Evolutionary conservation across 2,888 invertebrate species (phyloP).

Genomic region (Drosophila histrio): DNA sequence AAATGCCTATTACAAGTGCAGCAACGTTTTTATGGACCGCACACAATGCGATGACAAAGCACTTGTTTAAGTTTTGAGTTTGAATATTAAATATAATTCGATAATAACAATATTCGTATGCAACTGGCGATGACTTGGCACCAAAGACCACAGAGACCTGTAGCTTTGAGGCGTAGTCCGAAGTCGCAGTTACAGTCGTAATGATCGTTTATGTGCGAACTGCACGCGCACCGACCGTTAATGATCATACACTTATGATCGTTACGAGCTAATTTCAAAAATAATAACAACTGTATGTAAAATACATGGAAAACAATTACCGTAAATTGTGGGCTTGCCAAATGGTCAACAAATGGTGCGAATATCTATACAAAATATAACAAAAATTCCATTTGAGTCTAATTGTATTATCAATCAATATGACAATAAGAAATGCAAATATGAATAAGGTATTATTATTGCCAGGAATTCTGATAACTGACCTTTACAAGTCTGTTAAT

Average conservation of each 20-base stretch:
- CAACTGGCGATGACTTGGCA: conserved; percentile 39
- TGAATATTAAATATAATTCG: background rate
- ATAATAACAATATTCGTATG: conserved; percentile 11
- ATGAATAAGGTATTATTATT: background rate
- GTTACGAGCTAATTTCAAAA: conserved; percentile 27
- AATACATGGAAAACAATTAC: conserved; percentile 7
- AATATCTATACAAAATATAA: background rate
- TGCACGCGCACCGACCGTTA: conserved; percentile 4
- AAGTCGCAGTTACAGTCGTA: background rate
- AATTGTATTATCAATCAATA: conserved; percentile 4
- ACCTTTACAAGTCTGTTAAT: background rate
- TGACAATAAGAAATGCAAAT: conserved; percentile 2
- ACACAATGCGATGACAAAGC: conserved; percentile 29
- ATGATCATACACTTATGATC: conserved; percentile 21
- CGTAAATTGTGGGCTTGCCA: background rate
- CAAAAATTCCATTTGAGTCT: background rate
- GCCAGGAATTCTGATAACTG: background rate
- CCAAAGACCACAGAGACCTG: background rate
- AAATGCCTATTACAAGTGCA: conserved; percentile 28
- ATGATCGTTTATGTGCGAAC: conserved; percentile 13
- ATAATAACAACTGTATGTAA: background rate
- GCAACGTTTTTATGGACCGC: conserved; percentile 6
- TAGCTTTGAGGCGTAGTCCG: background rate
- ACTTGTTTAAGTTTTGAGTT: background rate
- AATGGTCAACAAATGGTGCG: conserved; percentile 1